Evolutionary conservation across 1,140 invertebrate genomes (phyloP), one percentile per base, ranked within the genome.

Genomic region (Leptinotarsa texana): DNA sequence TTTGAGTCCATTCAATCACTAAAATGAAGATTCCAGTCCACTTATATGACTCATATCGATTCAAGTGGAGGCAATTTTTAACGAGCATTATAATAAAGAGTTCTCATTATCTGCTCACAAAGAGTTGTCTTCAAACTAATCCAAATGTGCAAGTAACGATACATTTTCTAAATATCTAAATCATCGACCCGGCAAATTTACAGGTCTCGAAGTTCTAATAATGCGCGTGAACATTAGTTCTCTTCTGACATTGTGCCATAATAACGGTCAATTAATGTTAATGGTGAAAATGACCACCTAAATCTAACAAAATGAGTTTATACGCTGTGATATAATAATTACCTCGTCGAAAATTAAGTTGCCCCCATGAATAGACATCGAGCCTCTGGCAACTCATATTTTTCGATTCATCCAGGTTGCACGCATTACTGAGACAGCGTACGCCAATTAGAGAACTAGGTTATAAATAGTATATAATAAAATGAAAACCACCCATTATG

Each of bases 301-400:
- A 57, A 57, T 57, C 51, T 57, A 57, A 57, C 51, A 18, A 57
- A 57, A 57, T 57, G 51, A 57, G 51, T 57, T 57, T 57, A 57
- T 57, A 57, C 51, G n/a, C 51, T 57, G 51, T 57, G 51, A 57
- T 57, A 57, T 57, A 57, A n/a, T 57, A 57, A 57, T 57, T 57
- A n/a, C 51, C 15, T 57, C 51, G 51, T 17, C 51, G 51, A 57
- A 57, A 57, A 57, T 57, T 57, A 8, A 57, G 51, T 57, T 57
- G 51, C 51, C 51, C 51, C 51, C 51, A 57, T 57, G 51, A 57
- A 57, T 57, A 57, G 51, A 57, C 51, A 18, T 57, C 51, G 51
- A 57, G 51, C 51, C 51, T 57, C 15, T 57, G 51, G 51, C 51
- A 57, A 57, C 15, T 57, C 51, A 57, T 57, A 57, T 57, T 57